Conservation (phyloP, 2,113 vertebrate genomes). For the Prionailurus bengalensis region DNA sequence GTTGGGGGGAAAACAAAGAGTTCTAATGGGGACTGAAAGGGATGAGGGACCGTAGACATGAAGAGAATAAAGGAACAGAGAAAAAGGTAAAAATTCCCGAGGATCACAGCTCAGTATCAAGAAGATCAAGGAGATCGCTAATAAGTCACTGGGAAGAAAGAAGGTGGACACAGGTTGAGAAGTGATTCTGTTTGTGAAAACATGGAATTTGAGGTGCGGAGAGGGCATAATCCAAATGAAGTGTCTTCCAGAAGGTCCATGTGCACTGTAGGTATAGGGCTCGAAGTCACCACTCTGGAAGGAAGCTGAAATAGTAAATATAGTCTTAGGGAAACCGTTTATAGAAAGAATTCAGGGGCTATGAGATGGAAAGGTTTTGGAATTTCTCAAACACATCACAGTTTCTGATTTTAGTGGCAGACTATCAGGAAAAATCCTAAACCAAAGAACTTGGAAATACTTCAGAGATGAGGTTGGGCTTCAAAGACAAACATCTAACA, state of each 20-base stretch:
- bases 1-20: too few species aligned
- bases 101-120: too few species aligned
- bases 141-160: neutral
- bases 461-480: slow-evolving; percentile 41
- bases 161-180: neutral
- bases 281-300: neutral
- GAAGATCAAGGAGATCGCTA: neutral
- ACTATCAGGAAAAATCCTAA: slow-evolving; percentile 39
- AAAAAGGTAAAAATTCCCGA: neutral
- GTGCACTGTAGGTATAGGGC: neutral
- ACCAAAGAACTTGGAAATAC: slow-evolving; percentile 55
- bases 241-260: neutral
- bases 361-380: neutral
- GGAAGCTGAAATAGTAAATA: neutral
- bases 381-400: slow-evolving; percentile 52
- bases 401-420: slow-evolving; percentile 22
- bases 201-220: neutral
- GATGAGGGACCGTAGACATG: neutral
- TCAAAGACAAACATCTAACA: slow-evolving; percentile 62
- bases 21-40: neutral
- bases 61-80: neutral
- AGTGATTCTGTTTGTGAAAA: neutral
- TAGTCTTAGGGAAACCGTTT: neutral
- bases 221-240: neutral
- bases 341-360: slow-evolving; percentile 25